Percentiles rank a stretch among this genome's conserved stretches.
Conservation (phyloP, 1,140 invertebrate species). For the Battus philenor region DNA sequence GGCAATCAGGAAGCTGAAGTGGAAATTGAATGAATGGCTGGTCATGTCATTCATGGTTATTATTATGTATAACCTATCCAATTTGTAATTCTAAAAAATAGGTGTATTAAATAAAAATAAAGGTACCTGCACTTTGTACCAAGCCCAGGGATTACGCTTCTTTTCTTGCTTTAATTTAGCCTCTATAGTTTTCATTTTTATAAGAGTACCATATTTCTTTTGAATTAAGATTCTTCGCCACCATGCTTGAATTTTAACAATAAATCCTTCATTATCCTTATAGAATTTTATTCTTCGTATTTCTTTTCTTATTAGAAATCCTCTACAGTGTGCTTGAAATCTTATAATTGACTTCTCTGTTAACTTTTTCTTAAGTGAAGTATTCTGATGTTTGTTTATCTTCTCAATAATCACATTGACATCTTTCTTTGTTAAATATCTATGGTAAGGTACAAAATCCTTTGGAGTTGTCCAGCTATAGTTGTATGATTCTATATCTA, state of each 20-base stretch:
- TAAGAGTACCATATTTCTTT: conserved; percentile 69
- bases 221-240: conserved; percentile 78
- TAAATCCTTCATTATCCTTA: conserved; percentile 71
- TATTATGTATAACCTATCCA: no score
- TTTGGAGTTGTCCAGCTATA: conserved; percentile 73
- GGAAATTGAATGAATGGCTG: no score
- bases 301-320: conserved; percentile 78
- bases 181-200: conserved; percentile 62
- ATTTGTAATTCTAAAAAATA: no score
- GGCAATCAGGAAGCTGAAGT: no score
- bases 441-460: conserved; percentile 64
- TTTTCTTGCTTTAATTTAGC: conserved; percentile 50
- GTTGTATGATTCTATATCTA: conserved; percentile 67
- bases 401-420: conserved; percentile 60
- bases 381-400: conserved; percentile 63
- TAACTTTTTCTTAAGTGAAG: conserved; percentile 48
- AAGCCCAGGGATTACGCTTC: conserved; percentile 62
- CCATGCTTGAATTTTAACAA: conserved; percentile 82
- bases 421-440: conserved; percentile 67
- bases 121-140: conserved; percentile 77
- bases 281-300: conserved; percentile 74
- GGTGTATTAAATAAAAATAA: no score
- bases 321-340: conserved; percentile 80
- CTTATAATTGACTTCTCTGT: conserved; percentile 61
- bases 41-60: no score